Base-by-base conservation (phyloP, 2,113 vertebrate genomes). In the Ctenomys sociabilis region DNA sequence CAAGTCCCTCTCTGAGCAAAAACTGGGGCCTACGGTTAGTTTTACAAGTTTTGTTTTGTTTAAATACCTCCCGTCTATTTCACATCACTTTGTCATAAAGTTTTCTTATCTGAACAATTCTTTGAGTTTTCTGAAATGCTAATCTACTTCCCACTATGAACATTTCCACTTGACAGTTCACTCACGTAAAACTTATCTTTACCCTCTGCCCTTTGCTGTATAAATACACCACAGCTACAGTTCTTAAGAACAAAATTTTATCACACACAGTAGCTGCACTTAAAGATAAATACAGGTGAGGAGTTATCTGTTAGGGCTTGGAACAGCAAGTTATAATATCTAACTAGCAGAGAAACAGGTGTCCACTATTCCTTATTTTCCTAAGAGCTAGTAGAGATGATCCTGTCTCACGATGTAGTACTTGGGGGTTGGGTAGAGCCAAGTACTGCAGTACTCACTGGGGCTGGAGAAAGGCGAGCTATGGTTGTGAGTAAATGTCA, bases 341-440 rank as follows among this genome's bases (percentile, higher is more conserved):
- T 35, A 30, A 35, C 22, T 17, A 19, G 26, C 0, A 37, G 40
- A 93, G 78, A 54, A 32, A 17, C 21, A 88, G 63, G 21, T 82
- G 37, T 82, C 57, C 12, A 4, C 14, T n/a, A 81, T 24, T 26
- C 24, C 2, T 1, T 7, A 54, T 59, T 43, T 57, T 54, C 40
- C 14, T 35, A 14, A 16, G 37, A 35, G 40, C 11, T 7, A 16
- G 0, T 7, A 77, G 30, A 10, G 35, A 35, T 49, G n/a, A 16
- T 40, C 13, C 16, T 0, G 4, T 40, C 5, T 5, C 5, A 3
- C 24, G 57, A 5, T 1, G 14, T 1, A 45, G 26, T 77, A 77
- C 24, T 43, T 7, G 43, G 26, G 26, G 6, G 70, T 52, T 16
- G 66, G 3, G n/a, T 17, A 1, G 19, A 37, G 9, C 21, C 40